phyloP scores from a whole-genome alignment of 2,797 vertebrate species.

The Typhlichthys subterraneus region DNA sequence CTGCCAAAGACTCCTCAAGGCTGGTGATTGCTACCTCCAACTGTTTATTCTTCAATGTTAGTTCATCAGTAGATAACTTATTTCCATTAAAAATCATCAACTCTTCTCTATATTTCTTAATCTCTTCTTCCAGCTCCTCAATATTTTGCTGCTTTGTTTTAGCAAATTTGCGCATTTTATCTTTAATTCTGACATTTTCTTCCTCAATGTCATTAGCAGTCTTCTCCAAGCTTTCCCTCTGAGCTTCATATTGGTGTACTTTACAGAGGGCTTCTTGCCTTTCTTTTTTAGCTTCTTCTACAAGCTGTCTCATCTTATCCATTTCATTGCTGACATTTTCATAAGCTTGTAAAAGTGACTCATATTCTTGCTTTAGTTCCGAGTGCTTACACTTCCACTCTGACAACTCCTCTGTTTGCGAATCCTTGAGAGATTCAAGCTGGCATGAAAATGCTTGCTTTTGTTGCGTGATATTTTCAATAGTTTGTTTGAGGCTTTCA shows the following conservation, averaged over 20 bases:
- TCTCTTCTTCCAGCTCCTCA: conserved; percentile 74
- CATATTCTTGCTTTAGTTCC: conserved; percentile 88
- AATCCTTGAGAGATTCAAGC: conserved; percentile 87
- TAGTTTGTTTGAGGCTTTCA: conserved; percentile 87
- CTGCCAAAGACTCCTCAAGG: conserved; percentile 69
- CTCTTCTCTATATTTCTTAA: conserved; percentile 64
- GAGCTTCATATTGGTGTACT: conserved; percentile 68
- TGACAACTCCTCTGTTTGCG: conserved; percentile 86
- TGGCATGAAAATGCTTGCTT: conserved; percentile 89
- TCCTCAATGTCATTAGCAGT: conserved; percentile 62
- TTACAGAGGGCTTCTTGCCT: conserved; percentile 80
- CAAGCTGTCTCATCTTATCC: conserved; percentile 86
- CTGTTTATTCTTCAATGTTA: conserved; percentile 66
- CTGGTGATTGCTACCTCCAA: conserved; percentile 69
- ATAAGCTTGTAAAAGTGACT: conserved; percentile 87
- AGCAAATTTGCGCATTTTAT: conserved; percentile 67
- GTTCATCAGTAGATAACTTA: conserved; percentile 51
- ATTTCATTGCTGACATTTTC: conserved; percentile 88
- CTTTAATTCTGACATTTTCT: conserved; percentile 75
- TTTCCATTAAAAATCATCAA: conserved; percentile 58
- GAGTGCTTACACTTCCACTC: conserved; percentile 86
- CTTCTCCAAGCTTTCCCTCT: conserved; percentile 70
- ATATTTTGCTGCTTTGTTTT: conserved; percentile 73
- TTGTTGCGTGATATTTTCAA: conserved; percentile 88
- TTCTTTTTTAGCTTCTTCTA: conserved; percentile 83